phyloP scores from a whole-genome alignment of 2,797 vertebrate genomes.

The Artibeus jamaicensis region DNA sequence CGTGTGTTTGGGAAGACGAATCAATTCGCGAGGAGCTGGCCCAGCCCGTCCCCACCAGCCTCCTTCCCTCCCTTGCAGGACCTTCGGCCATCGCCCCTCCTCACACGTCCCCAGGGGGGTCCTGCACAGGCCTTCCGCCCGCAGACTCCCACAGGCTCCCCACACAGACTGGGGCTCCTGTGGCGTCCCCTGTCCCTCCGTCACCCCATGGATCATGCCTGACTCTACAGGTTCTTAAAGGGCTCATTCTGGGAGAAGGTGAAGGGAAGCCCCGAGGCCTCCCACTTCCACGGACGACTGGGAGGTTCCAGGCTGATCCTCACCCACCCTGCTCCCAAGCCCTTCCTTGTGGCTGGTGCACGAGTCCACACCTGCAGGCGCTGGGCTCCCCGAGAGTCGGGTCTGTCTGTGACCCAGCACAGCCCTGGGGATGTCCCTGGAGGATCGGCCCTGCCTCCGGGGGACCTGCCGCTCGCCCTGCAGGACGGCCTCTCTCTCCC shows the following conservation, averaged over 20 bases:
- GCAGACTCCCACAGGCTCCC: background rate
- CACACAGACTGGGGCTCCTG: background rate
- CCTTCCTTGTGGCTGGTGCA: fast-evolving
- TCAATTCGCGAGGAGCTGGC: background rate
- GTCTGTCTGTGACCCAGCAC: background rate
- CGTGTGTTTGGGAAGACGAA: background rate
- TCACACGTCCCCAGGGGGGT: background rate
- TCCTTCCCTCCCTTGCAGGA: fast-evolving
- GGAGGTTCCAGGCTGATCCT: background rate
- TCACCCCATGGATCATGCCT: fast-evolving
- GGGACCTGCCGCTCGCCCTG: fast-evolving
- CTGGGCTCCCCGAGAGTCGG: fast-evolving
- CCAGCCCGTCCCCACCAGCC: fast-evolving
- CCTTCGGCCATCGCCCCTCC: fast-evolving
- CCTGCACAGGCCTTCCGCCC: background rate
- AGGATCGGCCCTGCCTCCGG: background rate
- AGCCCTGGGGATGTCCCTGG: no score
- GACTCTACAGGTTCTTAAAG: no score
- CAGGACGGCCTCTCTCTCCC: no score
- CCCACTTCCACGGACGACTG: fast-evolving
- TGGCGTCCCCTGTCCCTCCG: background rate
- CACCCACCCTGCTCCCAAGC: fast-evolving
- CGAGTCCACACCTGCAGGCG: background rate
- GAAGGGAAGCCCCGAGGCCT: background rate
- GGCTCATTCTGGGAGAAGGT: no score